Evolutionary conservation across 2,888 invertebrate species (phyloP), one percentile per base, ranked within the genome.

Genomic region (Ormia ochracea): DNA sequence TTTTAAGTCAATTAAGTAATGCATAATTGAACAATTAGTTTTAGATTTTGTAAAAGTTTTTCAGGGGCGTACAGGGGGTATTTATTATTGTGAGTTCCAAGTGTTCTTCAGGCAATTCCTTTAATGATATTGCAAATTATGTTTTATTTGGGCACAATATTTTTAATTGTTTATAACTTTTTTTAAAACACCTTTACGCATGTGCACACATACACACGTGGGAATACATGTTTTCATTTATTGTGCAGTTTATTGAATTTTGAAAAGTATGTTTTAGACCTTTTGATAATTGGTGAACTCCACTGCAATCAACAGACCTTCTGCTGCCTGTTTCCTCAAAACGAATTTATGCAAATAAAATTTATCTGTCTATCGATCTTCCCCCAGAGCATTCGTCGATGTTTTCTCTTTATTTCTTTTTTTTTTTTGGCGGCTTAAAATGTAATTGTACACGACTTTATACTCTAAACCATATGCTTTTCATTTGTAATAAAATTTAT

Each of bases 1-100:
- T 63, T 72, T 48, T 66, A 75, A 80, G 75, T 75, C 80, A 80
- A 76, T 80, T 80, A 72, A 76, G 72, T 72, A 41, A 48, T 63
- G 41, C 68, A 76, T 68, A 72, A 70, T 45, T 75, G 66, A 36
- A 54, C 61, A 54, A 79, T 61, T 74, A 66, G 48, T 59, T 66
- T 36, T 14, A 45, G 10, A 14, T 48, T 26, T 45, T 45, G 19
- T 26, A 4, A 17, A 31, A 19, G 6, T 17, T 1, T 10, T 10
- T 1, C 63, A 45, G 36, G 38, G 21, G 26, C 59, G 54, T 50
- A 33, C n/a, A 2, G 2, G 9, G n/a, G n/a, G n/a, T n/a, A n/a
- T n/a, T n/a, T n/a, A n/a, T n/a, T 19, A 14, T 10, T 9, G 14
- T 17, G 1, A 10, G 14, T 14, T 36, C 9, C 6, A 48, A 23